Percentiles rank a stretch among this genome's conserved stretches.
phyloP scores from a whole-genome alignment of 2,113 vertebrate species.

The Serilophus lunatus region DNA sequence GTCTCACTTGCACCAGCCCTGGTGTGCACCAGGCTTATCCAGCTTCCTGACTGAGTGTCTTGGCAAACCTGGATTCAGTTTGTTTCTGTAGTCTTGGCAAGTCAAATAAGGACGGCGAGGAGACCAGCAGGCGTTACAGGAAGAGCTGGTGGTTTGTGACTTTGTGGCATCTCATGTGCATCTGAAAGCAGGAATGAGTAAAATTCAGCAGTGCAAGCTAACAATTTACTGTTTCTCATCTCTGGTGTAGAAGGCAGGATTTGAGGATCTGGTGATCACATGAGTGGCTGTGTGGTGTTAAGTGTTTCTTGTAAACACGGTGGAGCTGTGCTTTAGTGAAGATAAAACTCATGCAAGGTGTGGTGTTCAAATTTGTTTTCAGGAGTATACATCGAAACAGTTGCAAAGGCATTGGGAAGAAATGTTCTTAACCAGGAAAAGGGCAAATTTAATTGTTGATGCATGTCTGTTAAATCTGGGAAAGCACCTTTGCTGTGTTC shows the following conservation, averaged over 20 bases:
- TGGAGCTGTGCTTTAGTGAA: background rate
- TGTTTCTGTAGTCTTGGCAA: background rate
- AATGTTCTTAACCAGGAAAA: background rate
- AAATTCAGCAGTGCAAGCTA: background rate
- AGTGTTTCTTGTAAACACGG: background rate
- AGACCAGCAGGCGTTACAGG: background rate
- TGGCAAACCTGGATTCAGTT: background rate
- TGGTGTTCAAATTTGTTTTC: background rate
- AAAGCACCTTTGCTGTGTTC: background rate
- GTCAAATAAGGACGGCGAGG: background rate
- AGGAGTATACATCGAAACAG: background rate
- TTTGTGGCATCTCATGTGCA: rapidly evolving
- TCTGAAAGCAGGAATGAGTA: background rate
- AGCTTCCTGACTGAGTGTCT: background rate
- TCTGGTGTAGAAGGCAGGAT: background rate
- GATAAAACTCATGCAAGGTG: background rate
- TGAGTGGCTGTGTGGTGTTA: background rate
- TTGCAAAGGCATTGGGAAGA: background rate
- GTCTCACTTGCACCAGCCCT: background rate
- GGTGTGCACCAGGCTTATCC: background rate
- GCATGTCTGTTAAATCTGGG: background rate
- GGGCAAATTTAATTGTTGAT: background rate
- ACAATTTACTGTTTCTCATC: background rate
- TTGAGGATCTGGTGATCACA: background rate
- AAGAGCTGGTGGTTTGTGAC: background rate